Base-by-base conservation (phyloP, 2,888 invertebrate genomes). In the Leptinotarsa juncta region DNA sequence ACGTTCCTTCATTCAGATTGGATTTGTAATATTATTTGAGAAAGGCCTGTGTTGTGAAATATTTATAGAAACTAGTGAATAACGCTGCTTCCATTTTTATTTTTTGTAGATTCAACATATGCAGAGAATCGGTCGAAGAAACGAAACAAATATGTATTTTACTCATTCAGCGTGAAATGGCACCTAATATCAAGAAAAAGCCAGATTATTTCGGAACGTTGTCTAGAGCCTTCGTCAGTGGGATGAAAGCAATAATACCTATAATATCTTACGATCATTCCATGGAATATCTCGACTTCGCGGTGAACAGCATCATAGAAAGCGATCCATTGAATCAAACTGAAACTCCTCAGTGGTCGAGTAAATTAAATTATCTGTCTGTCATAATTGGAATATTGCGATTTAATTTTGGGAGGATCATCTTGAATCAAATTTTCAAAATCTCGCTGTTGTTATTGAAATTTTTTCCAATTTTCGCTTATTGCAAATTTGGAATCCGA, bases 41-140 rank as follows among this genome's bases (percentile, higher is more conserved):
- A 32, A 32, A 32, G 32, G 32, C 32, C 32, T 32, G 7, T 32
- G 1, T 1, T 1, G 32, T 32, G 7, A 7, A 32, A 32, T 32
- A 7, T 32, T 7, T 32, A 7, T 5, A 32, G 5, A 5, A 32
- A 7, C 32, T 32, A 32, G 7, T 2, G 2, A 32, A 32, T 32
- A 7, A 32, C 32, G 7, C 5, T 32, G 32, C 7, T 32, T 7
- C 7, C 32, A 57, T 20, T 53, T 53, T n/a, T 15, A 1, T 51
- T n/a, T 57, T 4, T 84, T 86, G 51, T 85, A 93, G 94, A 80
- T 95, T 92, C 85, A 94, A 94, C 84, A 88, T 94, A 3, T 94
- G 94, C 83, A 90, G 91, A 2, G 89, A 89, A 1, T 90, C 90
- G 4, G 89, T 91, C 68, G 89, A 90, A 0, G 93, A 94, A 83